These are phyloP conservation scores for Solenopsis invicta DNA, from an alignment of 1,140 invertebrate species.

Conservation along the genomic window DNA sequence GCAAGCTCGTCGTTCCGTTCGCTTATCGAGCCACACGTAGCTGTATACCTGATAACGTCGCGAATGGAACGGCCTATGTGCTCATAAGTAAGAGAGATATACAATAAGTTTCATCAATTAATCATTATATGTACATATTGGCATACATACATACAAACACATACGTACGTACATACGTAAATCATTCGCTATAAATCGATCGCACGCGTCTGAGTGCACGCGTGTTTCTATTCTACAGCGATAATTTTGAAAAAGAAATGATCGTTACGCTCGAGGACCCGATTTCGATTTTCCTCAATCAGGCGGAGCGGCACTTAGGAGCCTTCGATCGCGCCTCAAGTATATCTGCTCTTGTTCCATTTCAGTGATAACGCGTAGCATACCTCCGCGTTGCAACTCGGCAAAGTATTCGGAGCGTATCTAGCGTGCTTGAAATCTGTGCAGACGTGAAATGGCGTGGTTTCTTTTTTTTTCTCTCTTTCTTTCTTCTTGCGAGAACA, in stretches of 20 bases:
- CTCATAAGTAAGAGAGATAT: conserved; percentile 78
- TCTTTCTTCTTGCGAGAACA: conserved; percentile 4
- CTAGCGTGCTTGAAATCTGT: conserved; percentile 33
- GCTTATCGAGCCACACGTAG: conserved; percentile 51
- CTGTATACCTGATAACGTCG: conserved; percentile 57
- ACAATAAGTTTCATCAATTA: conserved; percentile 78
- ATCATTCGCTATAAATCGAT: conserved; percentile 51
- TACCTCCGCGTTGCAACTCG: background rate
- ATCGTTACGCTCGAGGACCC: conserved; percentile 1
- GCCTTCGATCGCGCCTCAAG: conserved; percentile 12
- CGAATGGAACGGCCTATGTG: conserved; percentile 70
- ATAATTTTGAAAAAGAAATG: conserved; percentile 53
- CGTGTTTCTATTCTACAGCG: conserved; percentile 59
- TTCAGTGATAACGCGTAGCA: background rate
- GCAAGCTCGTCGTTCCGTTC: conserved; percentile 77
- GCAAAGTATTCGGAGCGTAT: background rate
- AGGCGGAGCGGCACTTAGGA: conserved; percentile 29
- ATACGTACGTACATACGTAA: conserved; percentile 50
- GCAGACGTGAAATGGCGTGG: conserved; percentile 5
- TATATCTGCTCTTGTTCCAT: background rate
- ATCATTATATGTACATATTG: conserved; percentile 69
- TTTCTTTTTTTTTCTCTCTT: conserved; percentile 2
- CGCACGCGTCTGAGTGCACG: conserved; percentile 61
- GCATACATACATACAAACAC: conserved; percentile 52
- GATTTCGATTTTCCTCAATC: background rate